Evolutionary conservation across 2,797 vertebrate species (phyloP), one percentile per base, ranked within the genome.

Genomic region (Bryconaethiops microstoma): DNA sequence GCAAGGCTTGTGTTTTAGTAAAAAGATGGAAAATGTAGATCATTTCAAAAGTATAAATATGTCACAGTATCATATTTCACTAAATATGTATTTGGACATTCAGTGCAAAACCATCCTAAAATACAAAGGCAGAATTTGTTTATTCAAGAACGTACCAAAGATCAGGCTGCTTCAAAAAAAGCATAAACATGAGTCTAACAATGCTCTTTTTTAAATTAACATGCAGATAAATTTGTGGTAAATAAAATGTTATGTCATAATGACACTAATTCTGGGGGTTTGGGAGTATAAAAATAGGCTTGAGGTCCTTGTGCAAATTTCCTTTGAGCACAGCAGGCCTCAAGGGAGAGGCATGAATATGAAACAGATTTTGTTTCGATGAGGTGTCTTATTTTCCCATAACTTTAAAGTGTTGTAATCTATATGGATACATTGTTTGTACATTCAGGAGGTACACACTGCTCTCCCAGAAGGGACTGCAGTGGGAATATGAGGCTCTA

Each of bases 391-490:
- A 42, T 70, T 71, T 71, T 82, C 42, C 52, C 64, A 74, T 39
- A 70, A 9, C 42, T 63, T 76, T 70, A 74, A 84, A 83, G 76
- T 82, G 80, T 83, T 79, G 74, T 79, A 88, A 90, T 88, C 87
- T 86, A 84, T 84, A 84, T 85, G 85, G 82, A 80, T 88, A 89
- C 91, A 90, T 90, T 88, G 90, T 92, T 90, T 90, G 88, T 90
- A 93, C 92, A 93, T 92, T 93, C 91, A 90, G 29, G 29, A 91
- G 84, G 87, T 91, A 89, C 85, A 89, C 86, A 85, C 89, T 87
- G 86, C 87, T 69, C 67, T 87, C 77, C 86, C 87, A 86, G 85
- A 87, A 90, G 87, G 84, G 82, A 87, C 72, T 88, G 83, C 64
- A 19, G 62, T 55, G 55, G 55, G 39, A 82, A 29, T 19, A 52